A percentile compares a stretch with the other conserved stretches of the same genome.
Conservation (phyloP, 2,113 vertebrate genomes). For the Lagenorhynchus albirostris region DNA sequence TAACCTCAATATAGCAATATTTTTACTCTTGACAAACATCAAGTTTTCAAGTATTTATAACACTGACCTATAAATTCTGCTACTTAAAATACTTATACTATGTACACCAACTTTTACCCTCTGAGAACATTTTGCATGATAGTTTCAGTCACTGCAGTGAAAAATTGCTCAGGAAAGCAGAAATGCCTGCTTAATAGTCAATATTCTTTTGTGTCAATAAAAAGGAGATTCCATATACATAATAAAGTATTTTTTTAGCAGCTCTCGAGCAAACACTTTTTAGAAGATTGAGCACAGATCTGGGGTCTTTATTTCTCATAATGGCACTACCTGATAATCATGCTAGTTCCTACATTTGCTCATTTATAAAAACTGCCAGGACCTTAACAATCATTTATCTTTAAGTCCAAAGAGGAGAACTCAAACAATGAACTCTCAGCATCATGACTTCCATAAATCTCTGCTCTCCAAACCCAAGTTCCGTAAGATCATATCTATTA, state of each 20-base stretch:
- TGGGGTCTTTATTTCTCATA: slow-evolving; percentile 87
- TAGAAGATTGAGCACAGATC: slow-evolving; percentile 88
- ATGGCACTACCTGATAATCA: slow-evolving; percentile 92
- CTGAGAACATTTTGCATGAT: neutral
- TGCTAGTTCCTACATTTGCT: slow-evolving; percentile 91
- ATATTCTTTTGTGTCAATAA: neutral
- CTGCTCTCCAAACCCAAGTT: slow-evolving; percentile 91
- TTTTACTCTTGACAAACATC: neutral
- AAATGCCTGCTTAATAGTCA: neutral
- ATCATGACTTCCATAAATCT: slow-evolving; percentile 95
- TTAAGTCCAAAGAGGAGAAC: slow-evolving; percentile 91
- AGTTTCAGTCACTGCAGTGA: slow-evolving; percentile 33
- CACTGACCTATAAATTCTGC: neutral
- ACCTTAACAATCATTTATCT: slow-evolving; percentile 91
- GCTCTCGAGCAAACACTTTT: slow-evolving; percentile 88
- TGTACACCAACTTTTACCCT: neutral
- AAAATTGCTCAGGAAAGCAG: slow-evolving; percentile 49
- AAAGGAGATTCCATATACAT: neutral
- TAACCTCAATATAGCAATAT: neutral
- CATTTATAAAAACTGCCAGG: slow-evolving; percentile 91
- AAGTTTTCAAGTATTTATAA: slow-evolving; percentile 1
- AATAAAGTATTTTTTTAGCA: slow-evolving; percentile 87
- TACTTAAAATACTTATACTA: slow-evolving; percentile 32
- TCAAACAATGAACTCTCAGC: slow-evolving; percentile 90
- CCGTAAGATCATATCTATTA: slow-evolving; percentile 90